phyloP scores from a whole-genome alignment of 2,113 vertebrate genomes.

The Passer montanus region DNA sequence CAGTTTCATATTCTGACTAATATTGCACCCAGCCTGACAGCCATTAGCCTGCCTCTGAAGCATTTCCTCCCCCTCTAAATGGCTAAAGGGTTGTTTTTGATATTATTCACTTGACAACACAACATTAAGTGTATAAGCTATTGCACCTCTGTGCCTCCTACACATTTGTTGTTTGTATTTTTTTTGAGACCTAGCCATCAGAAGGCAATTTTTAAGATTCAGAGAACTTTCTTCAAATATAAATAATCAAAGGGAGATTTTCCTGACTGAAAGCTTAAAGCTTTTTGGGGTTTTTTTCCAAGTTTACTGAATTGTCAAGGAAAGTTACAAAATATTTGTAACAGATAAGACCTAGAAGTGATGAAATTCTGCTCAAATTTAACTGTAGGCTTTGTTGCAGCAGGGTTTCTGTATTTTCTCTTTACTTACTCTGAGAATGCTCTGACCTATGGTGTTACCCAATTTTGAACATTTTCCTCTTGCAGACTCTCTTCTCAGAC shows the following conservation, averaged over 20 bases:
- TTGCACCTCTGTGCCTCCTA: neutral
- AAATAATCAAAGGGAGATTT: neutral
- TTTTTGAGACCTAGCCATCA: neutral
- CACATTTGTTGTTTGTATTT: neutral
- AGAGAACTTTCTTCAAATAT: neutral
- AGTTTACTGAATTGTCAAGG: neutral
- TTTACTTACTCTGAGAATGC: neutral
- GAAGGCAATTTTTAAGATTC: constrained; percentile 20
- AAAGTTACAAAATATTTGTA: neutral
- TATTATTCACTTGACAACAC: constrained; percentile 26
- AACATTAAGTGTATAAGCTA: constrained; percentile 2
- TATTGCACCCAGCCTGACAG: neutral
- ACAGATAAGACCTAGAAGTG: neutral
- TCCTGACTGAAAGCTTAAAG: neutral
- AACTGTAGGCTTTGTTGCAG: neutral
- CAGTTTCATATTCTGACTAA: constrained; percentile 14
- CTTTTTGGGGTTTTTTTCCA: accelerated
- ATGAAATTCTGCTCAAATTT: neutral
- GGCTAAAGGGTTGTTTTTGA: neutral
- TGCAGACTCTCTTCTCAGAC: neutral
- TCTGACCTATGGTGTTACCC: accelerated
- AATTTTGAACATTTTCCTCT: neutral
- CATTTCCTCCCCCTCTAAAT: constrained; percentile 14
- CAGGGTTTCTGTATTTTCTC: neutral
- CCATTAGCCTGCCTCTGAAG: constrained; percentile 19